These are phyloP conservation scores for Caradrina kadenii DNA, from an alignment of 2,888 invertebrate genomes.

Conservation along the genomic window DNA sequence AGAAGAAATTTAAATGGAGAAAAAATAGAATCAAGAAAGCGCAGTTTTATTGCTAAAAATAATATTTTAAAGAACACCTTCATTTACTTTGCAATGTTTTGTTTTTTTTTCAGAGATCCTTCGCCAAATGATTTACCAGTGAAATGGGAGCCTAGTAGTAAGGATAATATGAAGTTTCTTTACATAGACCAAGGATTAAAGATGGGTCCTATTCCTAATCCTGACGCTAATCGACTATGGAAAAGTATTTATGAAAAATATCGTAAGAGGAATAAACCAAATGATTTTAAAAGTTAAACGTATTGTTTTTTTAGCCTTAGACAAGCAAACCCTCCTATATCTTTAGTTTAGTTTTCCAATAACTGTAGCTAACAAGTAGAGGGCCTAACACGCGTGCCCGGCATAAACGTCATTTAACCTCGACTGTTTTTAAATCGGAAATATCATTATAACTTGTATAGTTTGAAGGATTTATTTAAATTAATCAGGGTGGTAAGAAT, in stretches of 20 bases:
- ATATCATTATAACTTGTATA: too few relatives aligned
- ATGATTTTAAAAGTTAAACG: slow-evolving; percentile 44
- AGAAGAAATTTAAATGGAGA: too few relatives aligned
- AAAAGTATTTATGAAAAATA: slow-evolving; percentile 72
- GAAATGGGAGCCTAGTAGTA: slow-evolving; percentile 55
- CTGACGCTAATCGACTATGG: slow-evolving; percentile 73
- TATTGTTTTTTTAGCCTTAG: not conserved
- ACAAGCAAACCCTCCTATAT: too few relatives aligned
- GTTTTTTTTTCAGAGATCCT: slow-evolving; percentile 75
- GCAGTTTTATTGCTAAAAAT: not conserved
- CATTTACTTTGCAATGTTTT: not conserved
- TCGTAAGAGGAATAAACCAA: slow-evolving; percentile 59
- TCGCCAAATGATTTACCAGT: slow-evolving; percentile 67
- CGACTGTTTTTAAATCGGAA: too few relatives aligned
- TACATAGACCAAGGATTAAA: slow-evolving; percentile 72
- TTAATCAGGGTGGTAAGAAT: too few relatives aligned
- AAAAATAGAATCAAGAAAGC: too few relatives aligned
- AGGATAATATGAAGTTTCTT: slow-evolving; percentile 62
- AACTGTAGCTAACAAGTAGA: slow-evolving; percentile 14
- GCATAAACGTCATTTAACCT: too few relatives aligned
- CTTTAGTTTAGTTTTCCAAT: too few relatives aligned
- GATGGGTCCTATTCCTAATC: slow-evolving; percentile 74
- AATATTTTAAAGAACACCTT: not conserved
- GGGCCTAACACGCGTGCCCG: too few relatives aligned
- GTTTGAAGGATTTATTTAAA: too few relatives aligned